Evolutionary conservation across 2,797 vertebrate genomes (phyloP).

Genomic region (Myotis planiceps): DNA sequence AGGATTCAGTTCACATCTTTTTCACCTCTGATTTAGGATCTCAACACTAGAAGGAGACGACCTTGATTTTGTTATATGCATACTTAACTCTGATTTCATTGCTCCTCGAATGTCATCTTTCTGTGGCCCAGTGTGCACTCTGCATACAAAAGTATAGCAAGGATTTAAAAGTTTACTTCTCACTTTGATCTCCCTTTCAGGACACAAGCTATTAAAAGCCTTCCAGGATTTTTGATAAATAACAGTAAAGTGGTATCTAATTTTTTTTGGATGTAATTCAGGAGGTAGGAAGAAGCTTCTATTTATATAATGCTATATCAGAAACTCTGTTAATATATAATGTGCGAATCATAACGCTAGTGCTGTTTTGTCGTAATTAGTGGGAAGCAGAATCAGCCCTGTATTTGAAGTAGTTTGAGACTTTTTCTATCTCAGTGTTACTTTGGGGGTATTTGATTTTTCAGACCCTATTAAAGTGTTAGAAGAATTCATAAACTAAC

Average conservation of each 20-base stretch:
- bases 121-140: neutral
- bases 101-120: constrained; percentile 45
- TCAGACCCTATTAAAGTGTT: neutral
- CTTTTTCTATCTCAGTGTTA: neutral
- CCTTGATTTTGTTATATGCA: constrained; percentile 60
- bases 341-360: constrained; percentile 52
- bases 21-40: constrained; percentile 48
- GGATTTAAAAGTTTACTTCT: constrained; percentile 34
- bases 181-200: constrained; percentile 38
- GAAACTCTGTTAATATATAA: constrained; percentile 57
- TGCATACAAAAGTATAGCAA: constrained; percentile 7
- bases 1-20: constrained; percentile 7
- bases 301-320: constrained; percentile 58
- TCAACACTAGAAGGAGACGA: neutral
- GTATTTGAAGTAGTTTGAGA: constrained; percentile 3
- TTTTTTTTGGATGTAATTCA: constrained; percentile 62
- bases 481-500: neutral
- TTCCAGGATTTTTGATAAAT: constrained; percentile 46
- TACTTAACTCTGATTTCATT: constrained; percentile 53
- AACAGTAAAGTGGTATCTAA: neutral
- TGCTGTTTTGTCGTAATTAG: constrained; percentile 60
- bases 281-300: constrained; percentile 53
- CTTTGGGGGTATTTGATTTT: neutral
- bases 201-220: constrained; percentile 44
- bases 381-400: neutral